A percentile compares a stretch with the other conserved stretches of the same genome.
phyloP scores from a whole-genome alignment of 1,140 invertebrate species.

The Drosophila neocordata region DNA sequence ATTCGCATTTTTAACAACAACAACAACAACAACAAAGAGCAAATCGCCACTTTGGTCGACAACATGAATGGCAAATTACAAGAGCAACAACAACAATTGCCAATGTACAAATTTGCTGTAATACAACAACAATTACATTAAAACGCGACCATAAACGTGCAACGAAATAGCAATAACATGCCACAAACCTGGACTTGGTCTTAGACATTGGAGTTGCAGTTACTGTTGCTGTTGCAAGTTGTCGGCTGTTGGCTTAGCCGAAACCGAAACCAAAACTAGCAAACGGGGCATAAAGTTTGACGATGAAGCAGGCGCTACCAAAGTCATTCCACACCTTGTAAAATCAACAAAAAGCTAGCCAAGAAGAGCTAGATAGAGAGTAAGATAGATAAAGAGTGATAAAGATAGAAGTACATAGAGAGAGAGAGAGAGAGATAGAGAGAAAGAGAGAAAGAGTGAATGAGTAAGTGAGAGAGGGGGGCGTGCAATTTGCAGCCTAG shows the following conservation, averaged over 20 bases:
- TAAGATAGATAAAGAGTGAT: conserved; percentile 22
- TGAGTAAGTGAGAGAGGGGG: conserved; percentile 32
- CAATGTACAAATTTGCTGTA: conserved; percentile 76
- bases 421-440: conserved; percentile 37
- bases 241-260: conserved; percentile 34
- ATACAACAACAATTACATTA: conserved; percentile 81
- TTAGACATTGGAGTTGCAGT: neutral
- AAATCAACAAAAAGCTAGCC: conserved; percentile 75
- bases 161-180: conserved; percentile 31
- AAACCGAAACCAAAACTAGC: conserved; percentile 38
- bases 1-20: conserved; percentile 62
- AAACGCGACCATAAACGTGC: conserved; percentile 80
- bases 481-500: conserved; percentile 77
- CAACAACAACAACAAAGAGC: conserved; percentile 68
- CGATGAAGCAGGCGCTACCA: conserved; percentile 72
- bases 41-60: conserved; percentile 70
- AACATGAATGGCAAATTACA: conserved; percentile 80
- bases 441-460: neutral
- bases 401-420: conserved; percentile 9
- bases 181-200: conserved; percentile 27
- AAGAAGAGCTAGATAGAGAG: conserved; percentile 38
- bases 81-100: conserved; percentile 55
- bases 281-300: conserved; percentile 54
- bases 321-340: conserved; percentile 81
- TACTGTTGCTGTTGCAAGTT: neutral